Base-by-base conservation (phyloP, 2,888 invertebrate species). In the Leptopilina syphax region DNA sequence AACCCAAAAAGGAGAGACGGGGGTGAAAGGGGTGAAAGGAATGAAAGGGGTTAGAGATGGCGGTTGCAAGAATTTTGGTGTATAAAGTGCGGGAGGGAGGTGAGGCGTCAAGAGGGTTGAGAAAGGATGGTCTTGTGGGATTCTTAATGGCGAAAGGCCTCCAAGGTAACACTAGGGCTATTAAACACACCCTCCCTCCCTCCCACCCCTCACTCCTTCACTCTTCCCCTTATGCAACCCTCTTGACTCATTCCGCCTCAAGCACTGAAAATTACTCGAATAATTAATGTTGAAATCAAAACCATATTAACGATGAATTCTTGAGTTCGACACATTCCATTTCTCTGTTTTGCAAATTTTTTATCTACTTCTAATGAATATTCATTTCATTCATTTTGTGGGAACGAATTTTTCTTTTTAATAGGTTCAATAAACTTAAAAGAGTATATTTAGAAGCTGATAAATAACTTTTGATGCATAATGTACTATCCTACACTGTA, bases 141-240 rank as follows among this genome's bases (percentile, higher is more conserved):
- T 91, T 90, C 90, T 90, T 91, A 91, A 91, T 91, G 88, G 89
- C 88, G 85, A 88, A 86, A 87, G 87, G 88, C 88, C 88, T 87
- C 86, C 80, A 85, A 88, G 88, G 89, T 88, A 88, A 89, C 88
- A 87, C 88, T 85, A 88, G 83, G 88, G 87, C 90, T 90, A 91
- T 90, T 90, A 90, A 90, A 90, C 85, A 86, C 87, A 88, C 87
- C 81, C 77, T 80, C 77, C 44, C 44, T 8, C 7, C 44, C 8
- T 4, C 8, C 7, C 44, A 3, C 44, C 44, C 5, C 44, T 44
- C 7, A 44, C 7, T 44, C 8, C 44, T 34, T 34, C 44, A 44
- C 7, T 44, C 8, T 44, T 44, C 7, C 44, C 8, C 8, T 44
- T 34, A 3, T 34, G 77, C 77, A 80, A 47, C 47, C 47, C 78